phyloP scores from a whole-genome alignment of 1,140 invertebrate species.

The Drosophila kikkawai region DNA sequence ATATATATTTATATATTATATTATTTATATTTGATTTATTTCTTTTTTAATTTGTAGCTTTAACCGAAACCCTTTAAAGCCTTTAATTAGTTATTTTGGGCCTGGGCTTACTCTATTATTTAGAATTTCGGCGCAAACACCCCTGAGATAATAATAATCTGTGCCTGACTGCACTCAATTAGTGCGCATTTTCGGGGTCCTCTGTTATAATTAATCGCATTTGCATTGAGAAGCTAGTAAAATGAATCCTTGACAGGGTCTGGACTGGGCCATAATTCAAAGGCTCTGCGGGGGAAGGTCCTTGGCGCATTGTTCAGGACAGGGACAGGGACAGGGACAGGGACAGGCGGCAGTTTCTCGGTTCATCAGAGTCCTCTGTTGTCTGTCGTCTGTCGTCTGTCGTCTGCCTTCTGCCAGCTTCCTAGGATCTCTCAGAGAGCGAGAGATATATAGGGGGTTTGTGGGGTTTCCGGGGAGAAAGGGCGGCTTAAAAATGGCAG shows the following conservation, averaged over 20 bases:
- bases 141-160: conserved; percentile 38
- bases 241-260: conserved; percentile 4
- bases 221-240: conserved; percentile 54
- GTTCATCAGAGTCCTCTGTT: conserved; percentile 19
- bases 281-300: conserved; percentile 22
- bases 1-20: too few species aligned
- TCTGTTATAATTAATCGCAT: conserved; percentile 68
- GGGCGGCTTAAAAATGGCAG: conserved; percentile 66
- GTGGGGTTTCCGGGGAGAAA: background rate
- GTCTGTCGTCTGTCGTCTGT: background rate
- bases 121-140: conserved; percentile 3
- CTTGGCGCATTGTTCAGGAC: conserved; percentile 18
- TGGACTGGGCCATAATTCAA: conserved; percentile 17
- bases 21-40: too few species aligned
- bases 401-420: background rate
- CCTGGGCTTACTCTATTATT: conserved; percentile 7
- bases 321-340: background rate
- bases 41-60: background rate
- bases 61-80: background rate
- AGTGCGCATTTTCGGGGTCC: conserved; percentile 24
- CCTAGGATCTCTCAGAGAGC: background rate
- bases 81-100: background rate
- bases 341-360: conserved; percentile 8
- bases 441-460: too few species aligned
- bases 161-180: conserved; percentile 62